Percentiles rank a stretch among this genome's conserved stretches.
phyloP scores from a whole-genome alignment of 2,797 vertebrate genomes.

The Discoglossus pictus region DNA sequence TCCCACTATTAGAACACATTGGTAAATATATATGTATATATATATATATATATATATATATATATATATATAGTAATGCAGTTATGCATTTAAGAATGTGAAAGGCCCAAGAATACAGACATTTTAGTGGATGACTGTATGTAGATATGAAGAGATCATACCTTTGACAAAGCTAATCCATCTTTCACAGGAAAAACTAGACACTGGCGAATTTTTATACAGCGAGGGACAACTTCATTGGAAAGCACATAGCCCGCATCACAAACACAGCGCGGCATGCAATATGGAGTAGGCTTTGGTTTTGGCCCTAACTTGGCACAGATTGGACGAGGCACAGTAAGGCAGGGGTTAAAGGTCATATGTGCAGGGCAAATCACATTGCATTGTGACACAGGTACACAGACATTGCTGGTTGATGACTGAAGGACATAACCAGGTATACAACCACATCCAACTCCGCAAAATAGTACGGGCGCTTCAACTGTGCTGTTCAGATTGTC shows the following conservation, averaged over 20 bases:
- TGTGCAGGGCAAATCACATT: neutral
- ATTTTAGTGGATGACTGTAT: too few relatives aligned
- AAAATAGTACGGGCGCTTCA: neutral
- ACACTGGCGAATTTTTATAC: neutral
- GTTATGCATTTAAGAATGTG: neutral
- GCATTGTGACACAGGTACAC: neutral
- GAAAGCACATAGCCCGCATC: neutral
- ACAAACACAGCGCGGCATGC: neutral
- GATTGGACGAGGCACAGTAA: too few relatives aligned
- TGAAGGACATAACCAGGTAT: neutral
- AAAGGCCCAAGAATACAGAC: too few relatives aligned
- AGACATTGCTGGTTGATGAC: neutral
- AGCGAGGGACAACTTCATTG: neutral
- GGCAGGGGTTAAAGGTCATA: neutral
- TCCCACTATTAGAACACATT: too few relatives aligned
- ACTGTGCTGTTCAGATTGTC: slow-evolving; percentile 1
- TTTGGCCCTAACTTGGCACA: too few relatives aligned
- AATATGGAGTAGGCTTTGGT: too few relatives aligned
- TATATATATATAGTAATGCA: neutral
- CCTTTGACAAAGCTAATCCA: too few relatives aligned
- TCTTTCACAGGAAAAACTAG: too few relatives aligned
- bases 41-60: slow-evolving; percentile 2
- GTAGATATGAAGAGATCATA: too few relatives aligned
- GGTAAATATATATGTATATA: neutral
- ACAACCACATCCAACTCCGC: neutral